Base-by-base conservation (phyloP, 2,888 invertebrate genomes). In the Cabera pusaria region DNA sequence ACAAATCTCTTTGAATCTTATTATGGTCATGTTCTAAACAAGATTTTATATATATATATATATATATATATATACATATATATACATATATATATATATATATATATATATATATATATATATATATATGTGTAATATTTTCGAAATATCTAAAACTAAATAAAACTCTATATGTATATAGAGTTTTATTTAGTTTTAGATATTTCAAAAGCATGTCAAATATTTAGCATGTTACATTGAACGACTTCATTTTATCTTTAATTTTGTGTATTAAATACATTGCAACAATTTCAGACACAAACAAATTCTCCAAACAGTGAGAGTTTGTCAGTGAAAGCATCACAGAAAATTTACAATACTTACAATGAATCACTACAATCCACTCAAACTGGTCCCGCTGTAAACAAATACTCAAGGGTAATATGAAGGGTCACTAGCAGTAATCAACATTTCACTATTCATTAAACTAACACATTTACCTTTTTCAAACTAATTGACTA, bases 271-370 rank as follows among this genome's bases (percentile, higher is more conserved):
- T 28, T n/a, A n/a, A 6, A 3, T 39, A 16, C 17, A 41, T 48
- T 44, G 26, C 35, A 34, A 56, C 16, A 63, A 84, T 88, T 40
- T 77, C 87, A 88, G 87, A 86, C 84, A 81, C 78, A 75, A 70
- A 52, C 68, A 60, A 77, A 69, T 80, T 86, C 86, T 86, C 76
- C 80, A 52, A 45, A 58, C 52, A 69, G 70, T 58, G 88, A 88
- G 84, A 87, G 80, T 76, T 82, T 88, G 72, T 76, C 85, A 76
- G 75, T 83, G 78, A 89, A 74, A 81, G 84, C 83, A 74, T 86
- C 90, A 70, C 84, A 89, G 66, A 86, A 79, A 74, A 75, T 85
- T 59, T 77, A 75, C 59, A 84, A 82, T 64, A 79, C 84, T 39
- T 75, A 76, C 65, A 69, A 78, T 59, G 62, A 79, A 59, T 65